These are phyloP conservation scores for Pagetopsis macropterus DNA, from an alignment of 2,797 vertebrate species.

Conservation along the genomic window DNA sequence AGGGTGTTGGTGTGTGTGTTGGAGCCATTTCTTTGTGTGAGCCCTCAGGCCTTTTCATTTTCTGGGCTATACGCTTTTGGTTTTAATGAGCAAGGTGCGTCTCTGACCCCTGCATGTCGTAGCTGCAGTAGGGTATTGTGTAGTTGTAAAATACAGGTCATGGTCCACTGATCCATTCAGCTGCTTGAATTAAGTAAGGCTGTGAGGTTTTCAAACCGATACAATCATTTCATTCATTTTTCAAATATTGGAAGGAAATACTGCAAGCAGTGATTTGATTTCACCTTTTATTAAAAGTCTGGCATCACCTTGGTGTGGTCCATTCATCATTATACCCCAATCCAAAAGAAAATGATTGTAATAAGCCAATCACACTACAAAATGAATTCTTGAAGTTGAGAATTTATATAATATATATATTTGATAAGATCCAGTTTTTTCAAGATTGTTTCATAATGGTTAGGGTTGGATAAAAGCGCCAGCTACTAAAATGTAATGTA, in stretches of 20 bases:
- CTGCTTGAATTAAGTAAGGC: slow-evolving; percentile 40
- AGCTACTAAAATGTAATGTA: neutral
- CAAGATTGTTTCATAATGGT: no score
- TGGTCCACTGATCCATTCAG: slow-evolving; percentile 40
- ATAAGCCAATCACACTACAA: neutral
- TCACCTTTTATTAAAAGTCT: neutral
- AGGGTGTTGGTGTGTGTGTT: slow-evolving; percentile 22
- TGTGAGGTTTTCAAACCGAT: slow-evolving; percentile 22
- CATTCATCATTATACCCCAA: neutral
- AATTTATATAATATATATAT: neutral
- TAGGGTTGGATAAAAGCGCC: no score
- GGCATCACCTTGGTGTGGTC: neutral
- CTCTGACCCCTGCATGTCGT: slow-evolving; percentile 56
- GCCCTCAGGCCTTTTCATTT: slow-evolving; percentile 41
- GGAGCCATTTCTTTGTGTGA: slow-evolving; percentile 31
- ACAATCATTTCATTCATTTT: neutral
- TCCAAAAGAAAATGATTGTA: neutral
- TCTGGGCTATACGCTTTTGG: slow-evolving; percentile 36
- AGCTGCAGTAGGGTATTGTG: slow-evolving; percentile 55
- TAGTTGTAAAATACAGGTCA: slow-evolving; percentile 52
- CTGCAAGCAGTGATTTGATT: neutral
- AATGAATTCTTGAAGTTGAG: neutral
- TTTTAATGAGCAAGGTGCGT: slow-evolving; percentile 65
- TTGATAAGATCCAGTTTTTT: no score
- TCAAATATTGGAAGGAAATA: neutral